Conservation (phyloP, 1,140 invertebrate species). For the Phenacoccus solenopsis region DNA sequence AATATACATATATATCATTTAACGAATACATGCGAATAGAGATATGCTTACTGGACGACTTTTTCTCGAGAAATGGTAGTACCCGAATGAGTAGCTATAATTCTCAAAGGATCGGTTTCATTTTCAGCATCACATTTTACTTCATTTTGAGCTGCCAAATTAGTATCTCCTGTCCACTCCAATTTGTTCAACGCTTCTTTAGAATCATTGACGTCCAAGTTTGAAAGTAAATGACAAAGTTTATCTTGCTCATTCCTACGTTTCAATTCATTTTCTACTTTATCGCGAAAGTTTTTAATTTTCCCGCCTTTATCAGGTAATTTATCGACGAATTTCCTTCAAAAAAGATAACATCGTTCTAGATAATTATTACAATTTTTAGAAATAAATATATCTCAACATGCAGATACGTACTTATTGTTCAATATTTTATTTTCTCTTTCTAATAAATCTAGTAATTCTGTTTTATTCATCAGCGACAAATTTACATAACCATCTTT, state of each 20-base stretch:
- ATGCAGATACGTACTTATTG: background rate
- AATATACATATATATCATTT: conserved; percentile 9
- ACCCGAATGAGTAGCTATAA: conserved; percentile 42
- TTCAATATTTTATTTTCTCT: background rate
- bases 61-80: conserved; percentile 24
- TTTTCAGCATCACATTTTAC: conserved; percentile 37
- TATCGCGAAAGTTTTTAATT: conserved; percentile 42
- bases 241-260: conserved; percentile 43
- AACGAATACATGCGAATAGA: background rate
- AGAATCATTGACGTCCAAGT: conserved; percentile 42
- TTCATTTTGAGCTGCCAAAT: conserved; percentile 28
- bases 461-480: background rate
- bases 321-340: conserved; percentile 36
- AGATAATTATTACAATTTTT: background rate
- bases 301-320: conserved; percentile 55
- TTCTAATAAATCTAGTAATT: background rate
- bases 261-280: conserved; percentile 41
- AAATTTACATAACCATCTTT: conserved; percentile 9
- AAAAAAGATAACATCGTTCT: conserved; percentile 20
- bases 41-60: conserved; percentile 24
- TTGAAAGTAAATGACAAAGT: conserved; percentile 42
- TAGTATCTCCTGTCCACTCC: conserved; percentile 49
- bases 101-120: conserved; percentile 48
- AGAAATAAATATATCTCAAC: background rate
- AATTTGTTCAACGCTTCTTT: conserved; percentile 44